phyloP scores from a whole-genome alignment of 1,140 invertebrate species.

The Bombus fervidus region DNA sequence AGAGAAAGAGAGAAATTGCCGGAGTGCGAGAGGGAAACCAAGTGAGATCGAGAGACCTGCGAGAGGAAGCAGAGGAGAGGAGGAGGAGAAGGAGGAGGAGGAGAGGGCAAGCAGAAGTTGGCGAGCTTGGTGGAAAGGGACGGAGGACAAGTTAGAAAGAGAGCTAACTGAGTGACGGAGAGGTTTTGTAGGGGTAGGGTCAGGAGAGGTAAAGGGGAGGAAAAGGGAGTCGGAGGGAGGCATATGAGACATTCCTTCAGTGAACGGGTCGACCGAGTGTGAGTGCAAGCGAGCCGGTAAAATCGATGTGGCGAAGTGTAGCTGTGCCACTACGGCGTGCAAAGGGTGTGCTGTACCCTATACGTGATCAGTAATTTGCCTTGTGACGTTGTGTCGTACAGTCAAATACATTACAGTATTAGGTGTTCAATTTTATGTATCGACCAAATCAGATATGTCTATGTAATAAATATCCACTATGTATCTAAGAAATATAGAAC shows the following conservation, averaged over 20 bases:
- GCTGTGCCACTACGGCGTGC: slow-evolving; percentile 69
- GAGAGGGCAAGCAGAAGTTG: slow-evolving; percentile 56
- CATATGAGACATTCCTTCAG: slow-evolving; percentile 77
- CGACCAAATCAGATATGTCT: neutral
- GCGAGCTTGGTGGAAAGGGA: slow-evolving; percentile 57
- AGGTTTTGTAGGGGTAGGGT: slow-evolving; percentile 56
- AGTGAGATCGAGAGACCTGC: slow-evolving; percentile 42
- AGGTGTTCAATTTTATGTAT: neutral
- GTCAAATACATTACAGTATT: slow-evolving; percentile 20
- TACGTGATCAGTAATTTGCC: slow-evolving; percentile 44
- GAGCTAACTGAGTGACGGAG: slow-evolving; percentile 57
- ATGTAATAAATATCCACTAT: neutral
- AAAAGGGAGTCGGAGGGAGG: slow-evolving; percentile 62
- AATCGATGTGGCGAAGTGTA: slow-evolving; percentile 79
- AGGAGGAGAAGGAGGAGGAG: slow-evolving; percentile 25
- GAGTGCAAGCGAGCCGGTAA: slow-evolving; percentile 77
- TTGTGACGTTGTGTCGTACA: slow-evolving; percentile 58
- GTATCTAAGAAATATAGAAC: neutral
- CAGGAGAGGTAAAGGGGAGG: slow-evolving; percentile 46
- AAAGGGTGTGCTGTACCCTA: slow-evolving; percentile 65
- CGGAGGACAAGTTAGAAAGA: slow-evolving; percentile 60
- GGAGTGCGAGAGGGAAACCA: slow-evolving; percentile 28
- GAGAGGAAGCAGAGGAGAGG: slow-evolving; percentile 45
- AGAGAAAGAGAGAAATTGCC: slow-evolving; percentile 45
- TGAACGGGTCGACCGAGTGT: slow-evolving; percentile 71